Conservation (phyloP, 1,140 invertebrate species). For the Chrysopa pallens region DNA sequence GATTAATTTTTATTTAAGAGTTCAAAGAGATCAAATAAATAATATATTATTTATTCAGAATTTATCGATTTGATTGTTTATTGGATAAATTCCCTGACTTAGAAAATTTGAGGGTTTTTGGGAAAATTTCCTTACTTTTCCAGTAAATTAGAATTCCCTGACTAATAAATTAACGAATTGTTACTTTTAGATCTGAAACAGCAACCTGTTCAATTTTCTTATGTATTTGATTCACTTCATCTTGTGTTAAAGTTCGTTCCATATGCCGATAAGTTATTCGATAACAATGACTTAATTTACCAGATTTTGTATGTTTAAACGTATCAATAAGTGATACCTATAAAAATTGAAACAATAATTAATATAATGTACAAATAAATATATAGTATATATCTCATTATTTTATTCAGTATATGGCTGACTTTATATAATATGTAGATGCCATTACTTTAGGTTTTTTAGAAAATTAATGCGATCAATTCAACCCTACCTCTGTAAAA, state of each 20-base stretch:
- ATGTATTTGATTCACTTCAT: constrained; percentile 78
- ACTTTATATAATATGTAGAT: too few species aligned
- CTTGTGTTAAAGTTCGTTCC: constrained; percentile 71
- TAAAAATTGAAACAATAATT: constrained; percentile 10
- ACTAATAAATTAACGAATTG: constrained; percentile 41
- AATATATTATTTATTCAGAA: too few species aligned
- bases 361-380: too few species aligned
- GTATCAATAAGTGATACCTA: constrained; percentile 72
- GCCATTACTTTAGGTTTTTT: background rate
- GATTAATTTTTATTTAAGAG: too few species aligned
- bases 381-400: too few species aligned
- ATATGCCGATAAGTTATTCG: constrained; percentile 87
- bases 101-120: too few species aligned
- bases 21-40: too few species aligned
- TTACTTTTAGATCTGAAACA: constrained; percentile 43
- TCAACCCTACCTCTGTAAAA: background rate
- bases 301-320: constrained; percentile 73
- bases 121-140: too few species aligned
- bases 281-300: constrained; percentile 75
- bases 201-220: constrained; percentile 48
- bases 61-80: too few species aligned
- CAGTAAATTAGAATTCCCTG: too few species aligned
- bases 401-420: too few species aligned
- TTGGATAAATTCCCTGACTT: too few species aligned
- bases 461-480: background rate